These are phyloP conservation scores for Ophonus ardosiacus DNA, from an alignment of 2,888 invertebrate species.

Conservation along the genomic window DNA sequence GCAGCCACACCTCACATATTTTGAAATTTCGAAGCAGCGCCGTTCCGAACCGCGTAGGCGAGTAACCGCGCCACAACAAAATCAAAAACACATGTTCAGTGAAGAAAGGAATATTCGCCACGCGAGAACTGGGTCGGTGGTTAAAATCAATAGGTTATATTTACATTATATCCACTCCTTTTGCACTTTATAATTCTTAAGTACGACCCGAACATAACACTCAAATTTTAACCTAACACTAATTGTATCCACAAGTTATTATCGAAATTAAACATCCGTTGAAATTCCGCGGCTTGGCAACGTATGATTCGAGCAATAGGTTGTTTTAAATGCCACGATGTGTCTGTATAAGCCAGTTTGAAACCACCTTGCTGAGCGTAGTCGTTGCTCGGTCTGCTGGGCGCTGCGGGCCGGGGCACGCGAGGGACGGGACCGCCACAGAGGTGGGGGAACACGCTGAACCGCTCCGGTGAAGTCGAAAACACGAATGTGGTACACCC, in stretches of 20 bases:
- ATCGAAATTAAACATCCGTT: neutral
- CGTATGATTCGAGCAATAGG: neutral
- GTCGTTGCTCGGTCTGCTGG: conserved; percentile 21
- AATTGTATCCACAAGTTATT: neutral
- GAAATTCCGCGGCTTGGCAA: neutral
- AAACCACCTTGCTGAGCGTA: conserved; percentile 62
- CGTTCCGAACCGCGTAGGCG: conserved; percentile 6
- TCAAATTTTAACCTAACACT: neutral
- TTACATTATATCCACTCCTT: conserved; percentile 21
- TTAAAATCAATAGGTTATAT: conserved; percentile 58
- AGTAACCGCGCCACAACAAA: conserved; percentile 18
- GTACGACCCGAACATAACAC: conserved; percentile 12
- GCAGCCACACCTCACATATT: conserved; percentile 20
- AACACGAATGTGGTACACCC: conserved; percentile 52
- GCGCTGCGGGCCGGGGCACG: conserved; percentile 13
- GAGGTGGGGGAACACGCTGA: conserved; percentile 55
- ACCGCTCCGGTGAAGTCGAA: conserved; percentile 50
- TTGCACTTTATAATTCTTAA: neutral
- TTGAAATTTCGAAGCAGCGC: conserved; percentile 12
- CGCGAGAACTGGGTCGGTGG: conserved; percentile 50
- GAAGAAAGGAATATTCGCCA: conserved; percentile 30
- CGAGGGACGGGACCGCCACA: conserved; percentile 20
- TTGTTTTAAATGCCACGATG: conserved; percentile 56
- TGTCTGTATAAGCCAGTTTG: conserved; percentile 61
- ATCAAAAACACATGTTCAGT: conserved; percentile 52